Percentiles rank a stretch among this genome's conserved stretches.
Conservation (phyloP, 2,113 vertebrate species). For the Urocynchramus pylzowi region DNA sequence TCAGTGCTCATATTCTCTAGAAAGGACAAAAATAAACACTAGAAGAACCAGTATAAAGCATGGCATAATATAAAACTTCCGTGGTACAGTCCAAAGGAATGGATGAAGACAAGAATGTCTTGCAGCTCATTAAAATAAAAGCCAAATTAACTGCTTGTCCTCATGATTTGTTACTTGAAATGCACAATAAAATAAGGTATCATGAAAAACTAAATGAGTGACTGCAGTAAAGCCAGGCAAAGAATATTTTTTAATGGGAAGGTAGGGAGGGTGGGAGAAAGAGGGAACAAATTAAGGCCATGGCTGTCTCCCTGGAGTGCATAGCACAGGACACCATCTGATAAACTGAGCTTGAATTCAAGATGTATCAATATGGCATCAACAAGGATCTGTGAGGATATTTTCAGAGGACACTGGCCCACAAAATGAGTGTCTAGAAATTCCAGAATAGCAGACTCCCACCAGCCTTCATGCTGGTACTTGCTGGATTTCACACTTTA, state of each 20-base stretch:
- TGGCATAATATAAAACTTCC: background rate
- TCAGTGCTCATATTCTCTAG: background rate
- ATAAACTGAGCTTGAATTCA: background rate
- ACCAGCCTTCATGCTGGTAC: background rate
- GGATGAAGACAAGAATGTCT: background rate
- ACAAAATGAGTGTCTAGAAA: background rate
- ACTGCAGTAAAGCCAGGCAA: background rate
- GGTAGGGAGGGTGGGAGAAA: rapidly evolving
- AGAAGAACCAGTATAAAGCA: background rate
- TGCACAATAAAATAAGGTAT: background rate
- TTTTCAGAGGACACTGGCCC: background rate
- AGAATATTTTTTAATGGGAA: background rate
- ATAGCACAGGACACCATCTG: background rate
- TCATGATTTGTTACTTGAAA: background rate
- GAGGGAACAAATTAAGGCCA: background rate
- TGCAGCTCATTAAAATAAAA: background rate
- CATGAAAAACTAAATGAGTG: background rate
- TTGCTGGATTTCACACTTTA: background rate
- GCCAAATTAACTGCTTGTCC: background rate
- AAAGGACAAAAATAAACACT: background rate
- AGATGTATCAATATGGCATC: background rate
- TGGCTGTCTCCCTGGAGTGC: background rate
- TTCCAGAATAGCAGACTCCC: background rate
- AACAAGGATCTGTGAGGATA: background rate
- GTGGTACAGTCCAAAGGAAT: background rate